phyloP scores from a whole-genome alignment of 2,797 vertebrate species.

The Lindbergichthys nudifrons region DNA sequence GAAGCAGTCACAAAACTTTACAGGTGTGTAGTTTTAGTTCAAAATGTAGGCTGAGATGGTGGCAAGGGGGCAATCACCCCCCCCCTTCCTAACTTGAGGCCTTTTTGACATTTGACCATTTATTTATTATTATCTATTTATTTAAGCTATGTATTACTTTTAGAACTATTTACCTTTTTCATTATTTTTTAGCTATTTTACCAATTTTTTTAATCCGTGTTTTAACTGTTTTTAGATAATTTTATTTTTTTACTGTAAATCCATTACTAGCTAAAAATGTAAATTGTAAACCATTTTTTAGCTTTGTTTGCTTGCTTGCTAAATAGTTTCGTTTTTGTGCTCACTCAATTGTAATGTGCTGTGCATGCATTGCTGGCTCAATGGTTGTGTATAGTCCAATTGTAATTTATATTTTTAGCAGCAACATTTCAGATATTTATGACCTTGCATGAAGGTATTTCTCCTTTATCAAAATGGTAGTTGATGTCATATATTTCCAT shows the following conservation, averaged over 20 bases:
- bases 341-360: background rate
- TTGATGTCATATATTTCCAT: background rate
- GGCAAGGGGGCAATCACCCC: too few relatives aligned
- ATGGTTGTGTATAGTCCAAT: background rate
- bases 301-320: background rate
- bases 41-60: too few relatives aligned
- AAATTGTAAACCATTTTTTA: background rate
- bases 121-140: background rate
- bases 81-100: too few relatives aligned
- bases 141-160: background rate
- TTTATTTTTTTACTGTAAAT: too few relatives aligned
- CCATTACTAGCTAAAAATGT: too few relatives aligned
- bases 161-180: too few relatives aligned
- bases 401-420: background rate
- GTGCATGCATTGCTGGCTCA: background rate
- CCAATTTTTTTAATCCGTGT: background rate
- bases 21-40: too few relatives aligned
- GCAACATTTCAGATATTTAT: slow-evolving; percentile 10
- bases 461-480: background rate
- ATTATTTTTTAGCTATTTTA: background rate
- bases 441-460: slow-evolving; percentile 6
- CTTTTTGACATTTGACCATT: background rate
- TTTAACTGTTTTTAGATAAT: background rate
- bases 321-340: background rate
- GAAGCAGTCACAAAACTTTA: too few relatives aligned